Conservation (phyloP, 2,888 invertebrate species). For the Epinotia brunnichana region DNA sequence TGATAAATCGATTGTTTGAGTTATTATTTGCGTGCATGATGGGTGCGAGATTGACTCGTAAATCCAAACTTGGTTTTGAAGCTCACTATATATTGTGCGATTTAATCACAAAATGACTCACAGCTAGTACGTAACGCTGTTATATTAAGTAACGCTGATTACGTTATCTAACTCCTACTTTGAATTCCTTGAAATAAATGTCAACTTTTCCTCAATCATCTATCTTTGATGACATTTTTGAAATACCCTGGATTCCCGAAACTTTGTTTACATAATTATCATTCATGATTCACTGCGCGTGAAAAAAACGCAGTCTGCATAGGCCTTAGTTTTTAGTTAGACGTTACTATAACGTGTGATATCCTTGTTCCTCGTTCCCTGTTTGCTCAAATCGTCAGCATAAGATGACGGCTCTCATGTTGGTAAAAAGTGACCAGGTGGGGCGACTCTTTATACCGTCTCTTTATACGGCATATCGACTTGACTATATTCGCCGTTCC, state of each 20-base stretch:
- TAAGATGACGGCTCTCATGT: background rate
- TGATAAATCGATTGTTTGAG: too few relatives aligned
- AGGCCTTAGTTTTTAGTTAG: too few relatives aligned
- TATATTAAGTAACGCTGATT: slow-evolving; percentile 21
- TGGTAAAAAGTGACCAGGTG: background rate
- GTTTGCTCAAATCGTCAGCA: too few relatives aligned
- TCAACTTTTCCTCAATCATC: background rate
- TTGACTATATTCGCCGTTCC: slow-evolving; percentile 6
- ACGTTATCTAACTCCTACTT: slow-evolving; percentile 7
- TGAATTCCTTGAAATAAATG: background rate
- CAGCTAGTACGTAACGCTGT: background rate
- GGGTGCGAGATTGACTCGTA: too few relatives aligned
- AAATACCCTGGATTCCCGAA: background rate
- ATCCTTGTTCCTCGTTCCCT: too few relatives aligned
- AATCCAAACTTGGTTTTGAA: too few relatives aligned
- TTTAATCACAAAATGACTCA: slow-evolving; percentile 6
- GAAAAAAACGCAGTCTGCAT: too few relatives aligned
- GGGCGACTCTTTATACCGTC: background rate
- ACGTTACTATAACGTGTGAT: too few relatives aligned
- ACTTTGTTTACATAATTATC: background rate
- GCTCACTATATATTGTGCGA: too few relatives aligned
- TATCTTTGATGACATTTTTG: background rate
- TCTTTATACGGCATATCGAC: background rate
- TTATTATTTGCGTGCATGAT: too few relatives aligned
- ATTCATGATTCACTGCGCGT: background rate